phyloP scores from a whole-genome alignment of 2,113 vertebrate species.

The Lampris megalopsis region DNA sequence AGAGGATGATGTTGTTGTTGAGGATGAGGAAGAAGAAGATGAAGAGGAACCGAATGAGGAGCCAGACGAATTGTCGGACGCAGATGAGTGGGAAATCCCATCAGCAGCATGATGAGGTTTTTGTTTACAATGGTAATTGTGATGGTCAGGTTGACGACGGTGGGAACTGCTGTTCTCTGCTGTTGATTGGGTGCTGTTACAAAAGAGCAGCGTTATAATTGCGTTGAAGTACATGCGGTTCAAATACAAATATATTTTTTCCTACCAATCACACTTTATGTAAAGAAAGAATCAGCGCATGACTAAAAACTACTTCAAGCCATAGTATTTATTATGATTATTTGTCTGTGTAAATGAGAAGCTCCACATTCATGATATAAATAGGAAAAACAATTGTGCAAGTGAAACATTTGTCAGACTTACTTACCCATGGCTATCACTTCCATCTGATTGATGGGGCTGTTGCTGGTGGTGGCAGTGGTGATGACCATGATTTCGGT shows the following conservation, averaged over 20 bases:
- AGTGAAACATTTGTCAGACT: constrained; percentile 17
- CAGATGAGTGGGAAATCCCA: constrained; percentile 35
- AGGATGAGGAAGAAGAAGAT: constrained; percentile 44
- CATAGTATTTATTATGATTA: too few species aligned
- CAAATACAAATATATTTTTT: neutral
- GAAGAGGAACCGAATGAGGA: constrained; percentile 52
- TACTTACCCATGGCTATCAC: constrained; percentile 70
- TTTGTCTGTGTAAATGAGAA: neutral
- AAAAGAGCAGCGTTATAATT: constrained; percentile 19
- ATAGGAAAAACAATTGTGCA: neutral
- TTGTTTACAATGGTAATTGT: constrained; percentile 46
- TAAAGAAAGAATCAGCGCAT: neutral
- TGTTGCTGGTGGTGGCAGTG: constrained; percentile 46
- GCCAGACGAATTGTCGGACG: constrained; percentile 52
- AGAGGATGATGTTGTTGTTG: constrained; percentile 61
- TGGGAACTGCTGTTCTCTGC: constrained; percentile 57
- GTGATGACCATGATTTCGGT: constrained; percentile 43
- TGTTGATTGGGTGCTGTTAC: constrained; percentile 55
- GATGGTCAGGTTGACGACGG: constrained; percentile 53
- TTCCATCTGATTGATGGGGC: constrained; percentile 54
- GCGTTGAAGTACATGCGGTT: neutral
- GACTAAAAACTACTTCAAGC: neutral
- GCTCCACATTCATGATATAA: neutral
- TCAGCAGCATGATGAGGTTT: constrained; percentile 41
- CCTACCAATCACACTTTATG: neutral